Percentiles rank a stretch among this genome's conserved stretches.
phyloP scores from a whole-genome alignment of 2,797 vertebrate genomes.

The Tenualosa thibaudeaui region DNA sequence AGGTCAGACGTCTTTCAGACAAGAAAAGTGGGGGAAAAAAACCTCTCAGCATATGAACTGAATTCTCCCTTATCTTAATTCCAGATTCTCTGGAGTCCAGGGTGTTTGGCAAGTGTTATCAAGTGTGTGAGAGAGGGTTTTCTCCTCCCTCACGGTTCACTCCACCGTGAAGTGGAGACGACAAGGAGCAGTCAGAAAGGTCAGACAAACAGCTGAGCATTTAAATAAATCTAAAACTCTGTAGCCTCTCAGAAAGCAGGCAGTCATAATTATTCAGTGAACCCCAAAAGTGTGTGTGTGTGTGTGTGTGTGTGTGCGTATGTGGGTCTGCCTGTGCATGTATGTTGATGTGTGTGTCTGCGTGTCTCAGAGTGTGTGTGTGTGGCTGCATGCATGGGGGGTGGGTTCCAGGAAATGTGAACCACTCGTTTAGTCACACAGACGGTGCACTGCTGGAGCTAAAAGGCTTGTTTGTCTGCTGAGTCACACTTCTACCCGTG shows the following conservation, averaged over 20 bases:
- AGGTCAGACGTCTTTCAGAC: not conserved
- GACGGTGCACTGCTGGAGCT: not conserved
- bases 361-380: not conserved
- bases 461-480: constrained; percentile 37
- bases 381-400: constrained; percentile 6
- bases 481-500: constrained; percentile 33
- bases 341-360: not conserved
- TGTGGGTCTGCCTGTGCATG: not conserved
- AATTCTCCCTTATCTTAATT: constrained; percentile 13
- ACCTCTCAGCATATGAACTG: not conserved
- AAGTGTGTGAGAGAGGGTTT: not conserved
- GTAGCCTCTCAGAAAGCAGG: not conserved
- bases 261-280: not conserved
- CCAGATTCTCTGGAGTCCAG: not conserved
- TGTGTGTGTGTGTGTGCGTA: not conserved
- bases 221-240: not conserved
- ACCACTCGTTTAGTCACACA: not conserved
- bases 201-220: not conserved
- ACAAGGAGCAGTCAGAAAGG: not conserved
- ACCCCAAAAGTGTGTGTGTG: not conserved
- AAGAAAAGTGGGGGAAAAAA: not conserved
- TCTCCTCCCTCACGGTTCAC: not conserved
- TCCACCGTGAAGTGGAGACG: not conserved
- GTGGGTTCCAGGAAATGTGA: constrained; percentile 37
- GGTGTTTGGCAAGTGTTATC: constrained; percentile 5